Conservation (phyloP, 2,797 vertebrate species). For the Scleropages formosus region DNA sequence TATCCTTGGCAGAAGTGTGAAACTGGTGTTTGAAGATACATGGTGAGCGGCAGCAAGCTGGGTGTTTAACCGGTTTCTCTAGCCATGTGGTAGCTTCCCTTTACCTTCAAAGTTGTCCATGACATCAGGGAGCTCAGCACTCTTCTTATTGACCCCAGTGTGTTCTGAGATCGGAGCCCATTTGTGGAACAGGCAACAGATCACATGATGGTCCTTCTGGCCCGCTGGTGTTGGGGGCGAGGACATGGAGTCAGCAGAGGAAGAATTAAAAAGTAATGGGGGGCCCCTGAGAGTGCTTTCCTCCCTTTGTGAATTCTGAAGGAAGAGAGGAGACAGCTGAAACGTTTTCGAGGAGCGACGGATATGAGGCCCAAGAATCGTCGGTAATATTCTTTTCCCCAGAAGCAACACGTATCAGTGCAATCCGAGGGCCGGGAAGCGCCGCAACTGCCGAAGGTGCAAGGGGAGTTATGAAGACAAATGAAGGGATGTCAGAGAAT, state of each 20-base stretch:
- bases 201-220: not conserved
- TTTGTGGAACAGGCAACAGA: not conserved
- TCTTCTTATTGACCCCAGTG: not conserved
- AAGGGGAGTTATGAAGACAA: slow-evolving; percentile 73
- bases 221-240: no score
- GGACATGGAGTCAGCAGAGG: no score
- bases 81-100: not conserved
- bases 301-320: not conserved
- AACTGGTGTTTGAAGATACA: not conserved
- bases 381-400: slow-evolving; percentile 77
- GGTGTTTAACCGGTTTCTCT: not conserved
- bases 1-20: not conserved
- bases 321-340: not conserved
- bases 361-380: slow-evolving; percentile 58
- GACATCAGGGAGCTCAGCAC: not conserved
- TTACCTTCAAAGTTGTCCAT: not conserved
- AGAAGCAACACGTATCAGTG: slow-evolving; percentile 72
- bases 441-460: slow-evolving; percentile 71
- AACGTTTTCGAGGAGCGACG: not conserved
- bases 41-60: not conserved
- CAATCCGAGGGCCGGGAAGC: slow-evolving; percentile 77
- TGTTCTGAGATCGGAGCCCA: no score
- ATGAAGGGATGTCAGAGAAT: slow-evolving; percentile 70
- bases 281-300: not conserved
- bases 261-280: not conserved